Evolutionary conservation across 2,888 invertebrate genomes (phyloP).

Genomic region (Uropetala carovei): DNA sequence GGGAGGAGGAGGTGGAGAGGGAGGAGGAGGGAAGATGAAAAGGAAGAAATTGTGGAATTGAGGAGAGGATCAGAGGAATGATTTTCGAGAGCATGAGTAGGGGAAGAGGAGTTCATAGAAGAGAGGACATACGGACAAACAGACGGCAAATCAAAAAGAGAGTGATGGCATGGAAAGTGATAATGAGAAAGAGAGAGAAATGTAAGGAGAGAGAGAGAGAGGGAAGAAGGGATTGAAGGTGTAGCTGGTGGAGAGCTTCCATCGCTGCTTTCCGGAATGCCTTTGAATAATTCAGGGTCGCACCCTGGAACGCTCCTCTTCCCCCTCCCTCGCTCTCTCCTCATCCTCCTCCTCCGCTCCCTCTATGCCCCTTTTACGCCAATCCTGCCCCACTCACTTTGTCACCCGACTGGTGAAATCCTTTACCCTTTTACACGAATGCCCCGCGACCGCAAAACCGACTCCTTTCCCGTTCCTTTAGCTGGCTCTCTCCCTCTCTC

Average conservation of each 20-base stretch:
- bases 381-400: conserved; percentile 32
- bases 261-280: conserved; percentile 26
- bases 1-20: no score
- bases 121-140: no score
- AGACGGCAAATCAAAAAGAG: no score
- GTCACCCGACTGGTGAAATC: conserved; percentile 11
- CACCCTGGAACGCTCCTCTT: conserved; percentile 26
- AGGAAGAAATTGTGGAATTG: no score
- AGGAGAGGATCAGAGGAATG: no score
- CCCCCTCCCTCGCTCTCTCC: neutral
- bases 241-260: conserved; percentile 36
- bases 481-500: no score
- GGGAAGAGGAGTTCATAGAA: no score
- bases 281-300: conserved; percentile 63
- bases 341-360: neutral
- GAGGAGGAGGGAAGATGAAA: no score
- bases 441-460: conserved; percentile 41
- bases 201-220: neutral
- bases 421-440: conserved; percentile 17
- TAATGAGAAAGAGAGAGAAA: neutral
- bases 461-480: neutral
- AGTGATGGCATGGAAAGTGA: no score
- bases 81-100: no score
- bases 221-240: conserved; percentile 37
- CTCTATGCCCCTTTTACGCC: neutral